phyloP scores from a whole-genome alignment of 2,888 invertebrate species.

The Laothoe populi region DNA sequence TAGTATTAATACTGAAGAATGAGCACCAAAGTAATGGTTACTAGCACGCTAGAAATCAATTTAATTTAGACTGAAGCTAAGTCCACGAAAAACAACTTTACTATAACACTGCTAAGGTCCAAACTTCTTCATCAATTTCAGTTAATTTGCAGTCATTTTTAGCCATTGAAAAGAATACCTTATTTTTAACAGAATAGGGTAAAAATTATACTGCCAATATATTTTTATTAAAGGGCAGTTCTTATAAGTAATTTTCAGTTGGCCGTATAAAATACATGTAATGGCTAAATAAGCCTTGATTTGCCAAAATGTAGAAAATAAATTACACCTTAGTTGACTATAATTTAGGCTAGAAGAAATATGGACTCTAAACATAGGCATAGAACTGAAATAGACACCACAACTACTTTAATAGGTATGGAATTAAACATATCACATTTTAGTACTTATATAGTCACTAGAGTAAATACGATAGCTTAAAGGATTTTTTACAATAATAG shows the following conservation, averaged over 20 bases:
- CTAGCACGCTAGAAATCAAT: slow-evolving; percentile 15
- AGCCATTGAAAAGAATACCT: background rate
- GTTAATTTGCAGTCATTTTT: background rate
- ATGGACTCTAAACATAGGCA: no score
- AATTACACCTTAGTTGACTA: slow-evolving; percentile 8
- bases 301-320: slow-evolving; percentile 2
- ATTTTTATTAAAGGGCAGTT: slow-evolving; percentile 8
- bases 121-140: background rate
- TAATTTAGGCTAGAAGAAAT: no score
- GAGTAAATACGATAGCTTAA: no score
- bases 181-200: background rate
- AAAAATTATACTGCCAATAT: background rate
- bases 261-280: slow-evolving; percentile 10
- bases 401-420: no score
- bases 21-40: slow-evolving; percentile 8
- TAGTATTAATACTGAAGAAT: slow-evolving; percentile 16
- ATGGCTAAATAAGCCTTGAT: slow-evolving; percentile 1
- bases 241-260: slow-evolving; percentile 9
- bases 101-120: background rate
- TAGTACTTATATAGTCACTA: no score
- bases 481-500: no score
- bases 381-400: no score
- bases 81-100: background rate
- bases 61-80: background rate
- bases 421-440: no score